These are phyloP conservation scores for Turdus rufiventris DNA, from an alignment of 2,113 vertebrate genomes.

Conservation along the genomic window DNA sequence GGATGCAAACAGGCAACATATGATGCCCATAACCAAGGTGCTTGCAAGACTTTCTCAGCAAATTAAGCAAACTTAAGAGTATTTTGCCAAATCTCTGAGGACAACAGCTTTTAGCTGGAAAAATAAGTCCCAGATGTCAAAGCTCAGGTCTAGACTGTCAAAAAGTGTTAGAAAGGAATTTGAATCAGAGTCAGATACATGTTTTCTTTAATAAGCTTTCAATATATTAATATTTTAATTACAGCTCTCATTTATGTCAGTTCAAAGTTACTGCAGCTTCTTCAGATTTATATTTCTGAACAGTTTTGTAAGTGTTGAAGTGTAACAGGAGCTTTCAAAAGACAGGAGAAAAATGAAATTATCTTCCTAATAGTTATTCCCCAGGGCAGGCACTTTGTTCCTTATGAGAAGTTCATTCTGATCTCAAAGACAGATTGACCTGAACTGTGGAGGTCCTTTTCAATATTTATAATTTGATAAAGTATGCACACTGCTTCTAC, in stretches of 20 bases:
- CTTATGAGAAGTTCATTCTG: neutral
- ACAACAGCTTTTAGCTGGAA: neutral
- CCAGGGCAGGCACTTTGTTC: neutral
- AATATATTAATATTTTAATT: neutral
- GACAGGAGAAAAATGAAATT: neutral
- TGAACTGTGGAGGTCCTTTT: neutral
- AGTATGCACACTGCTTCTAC: neutral
- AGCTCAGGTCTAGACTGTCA: neutral
- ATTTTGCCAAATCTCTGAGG: neutral
- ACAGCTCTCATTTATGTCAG: neutral
- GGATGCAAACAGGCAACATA: neutral
- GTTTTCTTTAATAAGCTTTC: neutral
- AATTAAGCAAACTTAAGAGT: neutral
- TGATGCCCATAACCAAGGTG: rapidly evolving
- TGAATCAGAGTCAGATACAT: neutral
- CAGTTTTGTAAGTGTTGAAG: neutral
- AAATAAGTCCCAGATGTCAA: neutral
- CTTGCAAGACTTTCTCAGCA: neutral
- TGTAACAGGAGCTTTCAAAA: neutral
- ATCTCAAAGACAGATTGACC: neutral
- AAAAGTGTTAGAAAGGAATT: neutral
- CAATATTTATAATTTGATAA: neutral
- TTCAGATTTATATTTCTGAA: neutral
- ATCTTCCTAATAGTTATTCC: neutral
- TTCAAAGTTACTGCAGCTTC: neutral